Base-by-base conservation (phyloP, 2,888 invertebrate species). In the Campoletis raptor region DNA sequence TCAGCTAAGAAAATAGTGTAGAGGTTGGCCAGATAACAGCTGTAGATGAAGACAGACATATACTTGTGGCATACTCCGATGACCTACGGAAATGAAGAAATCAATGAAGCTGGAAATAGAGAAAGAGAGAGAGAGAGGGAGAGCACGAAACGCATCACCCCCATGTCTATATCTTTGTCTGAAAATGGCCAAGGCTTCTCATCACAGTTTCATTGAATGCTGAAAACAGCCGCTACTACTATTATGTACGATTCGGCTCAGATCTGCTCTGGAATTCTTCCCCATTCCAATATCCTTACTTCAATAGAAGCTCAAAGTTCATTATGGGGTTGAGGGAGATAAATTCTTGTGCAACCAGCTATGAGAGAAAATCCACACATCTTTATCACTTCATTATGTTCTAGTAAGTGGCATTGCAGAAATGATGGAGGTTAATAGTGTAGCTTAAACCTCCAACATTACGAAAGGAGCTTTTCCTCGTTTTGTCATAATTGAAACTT, bases 171-270 rank as follows among this genome's bases (percentile, higher is more conserved):
- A n/a, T 85, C 73, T 78, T 21, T 78, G 78, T 85, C 85, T 74
- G 69, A 69, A 85, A 78, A 52, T 79, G 78, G 78, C 73, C 74
- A 74, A 82, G 82, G 69, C 70, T 80, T 74, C 48, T 66, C 54
- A 66, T 69, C 64, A 12, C 24, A 64, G 64, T 79, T 83, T 83
- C 85, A 80, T 85, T 42, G 79, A 80, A 64, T 80, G 24, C 54
- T 57, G 66, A 66, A 12, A 77, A 30, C 3, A 2, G 30, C 30
- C 30, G 30, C 72, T 73, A 45, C 54, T 37, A 40, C 61, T 42
- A 24, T 61, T 61, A 61, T 74, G 69, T 66, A 70, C 76, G 64
- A 79, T 48, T 61, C 67, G 15, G 78, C 45, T 37, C 82, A 30
- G 36, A 12, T 30, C 52, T 67, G 37, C 54, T 24, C 48, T 48